Evolutionary conservation across 37 sponge, comb jelly and placozoan genomes (phyloP).

Genomic region (Lycopodina hypogea): DNA sequence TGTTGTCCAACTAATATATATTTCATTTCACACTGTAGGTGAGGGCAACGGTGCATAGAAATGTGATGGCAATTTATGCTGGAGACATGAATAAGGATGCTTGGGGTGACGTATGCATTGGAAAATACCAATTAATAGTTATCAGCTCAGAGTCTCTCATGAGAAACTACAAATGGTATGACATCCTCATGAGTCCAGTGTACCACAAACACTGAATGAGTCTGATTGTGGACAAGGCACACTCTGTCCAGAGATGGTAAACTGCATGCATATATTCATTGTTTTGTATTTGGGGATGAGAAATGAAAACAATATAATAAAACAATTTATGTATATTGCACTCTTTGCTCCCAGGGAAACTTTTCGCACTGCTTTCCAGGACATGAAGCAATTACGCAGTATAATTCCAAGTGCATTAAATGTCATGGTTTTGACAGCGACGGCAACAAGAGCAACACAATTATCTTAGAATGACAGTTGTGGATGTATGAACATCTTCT

Average conservation of each 20-base stretch:
- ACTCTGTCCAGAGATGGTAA: neutral
- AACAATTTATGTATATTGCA: no score
- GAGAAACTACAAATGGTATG: neutral
- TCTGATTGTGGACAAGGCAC: neutral
- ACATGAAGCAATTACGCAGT: neutral
- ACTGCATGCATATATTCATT: neutral
- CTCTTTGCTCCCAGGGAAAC: neutral
- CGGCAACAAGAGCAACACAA: neutral
- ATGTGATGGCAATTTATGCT: no score
- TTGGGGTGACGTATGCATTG: no score
- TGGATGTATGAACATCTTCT: neutral
- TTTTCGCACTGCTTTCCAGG: neutral
- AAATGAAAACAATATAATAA: no score
- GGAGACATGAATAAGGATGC: no score
- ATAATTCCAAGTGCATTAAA: no score
- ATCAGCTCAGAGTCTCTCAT: neutral
- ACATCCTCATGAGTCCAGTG: neutral
- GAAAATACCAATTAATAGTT: no score
- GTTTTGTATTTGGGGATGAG: neutral
- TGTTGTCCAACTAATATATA: no score
- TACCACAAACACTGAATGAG: neutral
- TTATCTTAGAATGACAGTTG: neutral
- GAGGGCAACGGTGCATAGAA: no score
- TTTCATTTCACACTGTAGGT: no score
- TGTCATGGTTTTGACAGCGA: neutral